Evolutionary conservation across 2,113 vertebrate genomes (phyloP), one percentile per base, ranked within the genome.

Genomic region (Diadophis punctatus): DNA sequence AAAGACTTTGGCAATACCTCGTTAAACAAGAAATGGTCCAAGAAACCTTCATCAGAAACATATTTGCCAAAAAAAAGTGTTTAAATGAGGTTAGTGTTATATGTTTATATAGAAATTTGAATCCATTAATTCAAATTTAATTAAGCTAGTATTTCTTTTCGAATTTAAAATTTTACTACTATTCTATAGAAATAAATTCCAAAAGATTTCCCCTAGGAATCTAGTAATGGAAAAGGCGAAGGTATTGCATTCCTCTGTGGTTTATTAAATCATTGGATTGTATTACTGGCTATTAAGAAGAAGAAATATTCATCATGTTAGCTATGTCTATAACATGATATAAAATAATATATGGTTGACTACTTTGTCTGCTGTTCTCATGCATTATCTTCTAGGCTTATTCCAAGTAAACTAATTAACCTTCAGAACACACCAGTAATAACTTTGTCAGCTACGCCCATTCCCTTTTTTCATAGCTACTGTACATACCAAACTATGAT

Each of bases 41-140:
- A 95, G 99, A 99, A 95, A 99, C 99, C 1, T 99, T 99, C 96
- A 99, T 99, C 91, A 97, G 98, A 96, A 98, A 99, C 97, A 99
- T 99, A 97, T 99, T 99, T 95, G 98, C 98, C 23, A 99, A 99
- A 96, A 99, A 98, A 96, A 97, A 96, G 30, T 98, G 98, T 95
- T 96, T 97, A 10, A 98, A 96, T 90, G 98, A 99, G 99, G 99
- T 99, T 96, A 53, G 94, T 95, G 22, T 93, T 87, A n/a, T 88
- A 88, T 55, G 34, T 55, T 89, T 90, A 85, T 34, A 3, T 20
- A 56, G 10, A 85, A 56, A 84, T 90, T 90, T 23, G 85, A 58
- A 60, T 43, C 6, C 7, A 43, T 80, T 92, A 84, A 89, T 46
- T 92, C 1, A 1, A 43, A 8, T 80, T 58, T 89, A 16, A 20